Conservation (phyloP, 2,888 invertebrate genomes). For the Cephus sareptanus region DNA sequence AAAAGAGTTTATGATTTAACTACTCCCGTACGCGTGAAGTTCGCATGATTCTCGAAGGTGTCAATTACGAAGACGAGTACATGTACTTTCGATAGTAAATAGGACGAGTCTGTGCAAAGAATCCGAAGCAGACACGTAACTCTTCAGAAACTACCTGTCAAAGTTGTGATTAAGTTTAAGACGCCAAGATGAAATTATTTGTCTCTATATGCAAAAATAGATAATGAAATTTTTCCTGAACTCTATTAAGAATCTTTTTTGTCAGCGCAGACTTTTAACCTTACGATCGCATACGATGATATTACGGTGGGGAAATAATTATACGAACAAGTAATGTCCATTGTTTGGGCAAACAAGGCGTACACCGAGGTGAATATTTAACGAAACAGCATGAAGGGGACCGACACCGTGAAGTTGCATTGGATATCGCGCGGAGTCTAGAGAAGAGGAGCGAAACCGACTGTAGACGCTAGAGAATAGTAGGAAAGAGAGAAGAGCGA, state of each 20-base stretch:
- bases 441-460: background rate
- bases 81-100: too few relatives aligned
- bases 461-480: conserved; percentile 10
- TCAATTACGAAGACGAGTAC: too few relatives aligned
- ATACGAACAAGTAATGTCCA: background rate
- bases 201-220: too few relatives aligned
- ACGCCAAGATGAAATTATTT: too few relatives aligned
- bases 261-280: background rate
- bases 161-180: background rate
- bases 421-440: background rate
- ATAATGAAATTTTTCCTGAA: too few relatives aligned
- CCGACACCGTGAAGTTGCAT: background rate
- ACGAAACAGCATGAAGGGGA: background rate
- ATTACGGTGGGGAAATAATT: background rate
- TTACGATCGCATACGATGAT: background rate
- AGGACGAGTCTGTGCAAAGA: too few relatives aligned
- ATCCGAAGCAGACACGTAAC: too few relatives aligned
- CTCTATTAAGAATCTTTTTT: too few relatives aligned
- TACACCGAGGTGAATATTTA: background rate
- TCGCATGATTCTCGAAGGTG: too few relatives aligned
- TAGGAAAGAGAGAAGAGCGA: conserved; percentile 7
- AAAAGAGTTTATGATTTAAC: background rate
- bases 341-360: background rate
- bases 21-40: too few relatives aligned
- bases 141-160: too few relatives aligned